Percentiles rank a stretch among this genome's conserved stretches.
Conservation (phyloP, 1,140 invertebrate species). For the Philaenus spumarius region DNA sequence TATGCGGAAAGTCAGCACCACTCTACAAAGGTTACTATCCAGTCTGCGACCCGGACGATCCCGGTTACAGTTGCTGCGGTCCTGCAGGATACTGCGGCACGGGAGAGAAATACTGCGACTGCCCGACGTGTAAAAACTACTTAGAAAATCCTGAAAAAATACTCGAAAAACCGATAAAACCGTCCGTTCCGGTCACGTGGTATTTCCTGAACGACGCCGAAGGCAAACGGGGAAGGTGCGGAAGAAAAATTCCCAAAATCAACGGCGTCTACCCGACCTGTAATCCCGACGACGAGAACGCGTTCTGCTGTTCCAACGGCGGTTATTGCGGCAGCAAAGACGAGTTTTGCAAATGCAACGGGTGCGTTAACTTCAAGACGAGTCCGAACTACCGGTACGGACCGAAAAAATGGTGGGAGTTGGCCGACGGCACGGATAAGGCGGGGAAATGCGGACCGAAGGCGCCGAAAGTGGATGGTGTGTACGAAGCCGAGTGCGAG, state of each 20-base stretch:
- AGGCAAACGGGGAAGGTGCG: conserved; percentile 22
- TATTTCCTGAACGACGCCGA: conserved; percentile 20
- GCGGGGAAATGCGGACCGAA: conserved; percentile 17
- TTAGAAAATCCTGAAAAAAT: conserved; percentile 22
- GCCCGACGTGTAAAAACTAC: conserved; percentile 22
- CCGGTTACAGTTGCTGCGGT: conserved; percentile 25
- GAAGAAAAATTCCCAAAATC: conserved; percentile 17
- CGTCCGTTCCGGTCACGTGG: conserved; percentile 21
- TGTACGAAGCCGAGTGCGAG: conserved; percentile 14
- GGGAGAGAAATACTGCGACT: conserved; percentile 22
- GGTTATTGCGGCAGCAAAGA: conserved; percentile 21
- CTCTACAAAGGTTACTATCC: conserved; percentile 28
- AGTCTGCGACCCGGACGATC: conserved; percentile 26
- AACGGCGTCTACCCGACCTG: conserved; percentile 21
- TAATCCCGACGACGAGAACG: conserved; percentile 23
- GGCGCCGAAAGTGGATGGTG: conserved; percentile 15
- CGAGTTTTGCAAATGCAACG: conserved; percentile 21
- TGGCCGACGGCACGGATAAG: conserved; percentile 2
- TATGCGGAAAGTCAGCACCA: conserved; percentile 23
- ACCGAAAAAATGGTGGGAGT: conserved; percentile 15
- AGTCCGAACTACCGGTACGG: conserved; percentile 3
- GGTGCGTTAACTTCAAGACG: conserved; percentile 22
- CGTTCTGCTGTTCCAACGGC: conserved; percentile 23
- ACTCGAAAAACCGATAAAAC: conserved; percentile 21
- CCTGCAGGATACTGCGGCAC: conserved; percentile 23